A percentile compares a stretch with the other conserved stretches of the same genome.
phyloP scores from a whole-genome alignment of 2,888 invertebrate species.

The Teinopalpus imperialis region DNA sequence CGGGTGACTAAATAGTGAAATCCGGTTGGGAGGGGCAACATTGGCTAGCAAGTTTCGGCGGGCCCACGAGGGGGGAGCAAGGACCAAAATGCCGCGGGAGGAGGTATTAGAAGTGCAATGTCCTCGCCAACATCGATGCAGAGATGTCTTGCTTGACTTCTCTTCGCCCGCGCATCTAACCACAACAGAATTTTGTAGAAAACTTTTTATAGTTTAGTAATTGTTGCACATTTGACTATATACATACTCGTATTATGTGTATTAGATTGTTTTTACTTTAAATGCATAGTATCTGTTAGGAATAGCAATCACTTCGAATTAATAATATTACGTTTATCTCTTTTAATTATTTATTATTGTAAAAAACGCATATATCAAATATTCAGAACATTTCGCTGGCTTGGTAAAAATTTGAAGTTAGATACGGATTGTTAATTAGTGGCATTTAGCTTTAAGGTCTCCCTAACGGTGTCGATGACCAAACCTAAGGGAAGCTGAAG shows the following conservation, averaged over 20 bases:
- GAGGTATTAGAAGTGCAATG: constrained; percentile 74
- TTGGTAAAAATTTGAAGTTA: constrained; percentile 6
- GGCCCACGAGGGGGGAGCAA: constrained; percentile 57
- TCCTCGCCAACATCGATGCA: constrained; percentile 74
- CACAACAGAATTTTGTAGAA: constrained; percentile 51
- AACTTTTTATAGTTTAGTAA: constrained; percentile 40
- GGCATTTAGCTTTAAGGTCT: constrained; percentile 47
- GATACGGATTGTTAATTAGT: constrained; percentile 40
- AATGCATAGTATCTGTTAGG: too few relatives aligned
- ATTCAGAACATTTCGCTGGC: constrained; percentile 5
- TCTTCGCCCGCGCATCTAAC: constrained; percentile 50
- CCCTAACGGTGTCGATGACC: constrained; percentile 71
- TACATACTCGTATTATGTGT: too few relatives aligned
- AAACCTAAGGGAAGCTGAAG: constrained; percentile 71
- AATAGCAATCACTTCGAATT: too few relatives aligned
- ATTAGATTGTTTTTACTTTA: too few relatives aligned
- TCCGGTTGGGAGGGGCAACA: constrained; percentile 65
- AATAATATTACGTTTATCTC: too few relatives aligned
- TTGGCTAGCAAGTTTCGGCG: constrained; percentile 74
- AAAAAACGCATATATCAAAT: too few relatives aligned
- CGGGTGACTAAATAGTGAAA: constrained; percentile 67
- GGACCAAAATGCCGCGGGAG: constrained; percentile 57
- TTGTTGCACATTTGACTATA: constrained; percentile 25
- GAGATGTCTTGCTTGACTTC: constrained; percentile 60
- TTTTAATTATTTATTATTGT: too few relatives aligned